These are phyloP conservation scores for Melanotaenia pygmaea DNA, from an alignment of 2,797 vertebrate species.

Conservation along the genomic window DNA sequence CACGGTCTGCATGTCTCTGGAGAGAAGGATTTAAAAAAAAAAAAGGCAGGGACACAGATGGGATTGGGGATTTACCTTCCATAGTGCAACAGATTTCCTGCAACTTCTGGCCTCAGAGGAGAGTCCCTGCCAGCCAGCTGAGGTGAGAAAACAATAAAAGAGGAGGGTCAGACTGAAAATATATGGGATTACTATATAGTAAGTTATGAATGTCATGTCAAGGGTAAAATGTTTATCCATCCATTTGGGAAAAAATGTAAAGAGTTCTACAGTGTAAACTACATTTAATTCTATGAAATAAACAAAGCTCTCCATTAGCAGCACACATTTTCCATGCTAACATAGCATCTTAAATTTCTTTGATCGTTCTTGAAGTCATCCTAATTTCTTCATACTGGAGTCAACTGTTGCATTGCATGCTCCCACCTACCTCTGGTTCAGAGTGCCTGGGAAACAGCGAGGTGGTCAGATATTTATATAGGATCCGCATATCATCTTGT, in stretches of 20 bases:
- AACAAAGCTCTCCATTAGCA: not conserved
- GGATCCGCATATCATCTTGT: slow-evolving; percentile 97
- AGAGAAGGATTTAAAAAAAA: not conserved
- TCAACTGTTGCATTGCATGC: not conserved
- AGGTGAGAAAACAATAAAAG: not conserved
- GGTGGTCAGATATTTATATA: slow-evolving; percentile 98
- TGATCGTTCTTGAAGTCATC: not conserved
- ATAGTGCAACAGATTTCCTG: slow-evolving; percentile 96
- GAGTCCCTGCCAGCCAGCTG: slow-evolving; percentile 97
- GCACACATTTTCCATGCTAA: not conserved
- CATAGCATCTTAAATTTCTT: not conserved
- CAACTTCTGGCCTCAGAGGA: slow-evolving; percentile 92
- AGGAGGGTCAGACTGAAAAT: not conserved
- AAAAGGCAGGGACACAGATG: not conserved
- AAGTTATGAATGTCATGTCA: not conserved
- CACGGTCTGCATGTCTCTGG: not conserved
- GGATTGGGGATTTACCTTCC: slow-evolving; percentile 87
- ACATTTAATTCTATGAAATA: not conserved
- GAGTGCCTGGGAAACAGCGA: slow-evolving; percentile 96
- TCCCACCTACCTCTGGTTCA: slow-evolving; percentile 91
- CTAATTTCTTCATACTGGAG: not conserved
- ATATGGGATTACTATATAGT: not conserved
- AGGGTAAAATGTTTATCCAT: no score
- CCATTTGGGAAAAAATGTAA: not conserved
- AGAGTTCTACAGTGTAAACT: not conserved